Evolutionary conservation across 1,140 invertebrate species (phyloP), one percentile per base, ranked within the genome.

Genomic region (Hydropsyche tenuis): DNA sequence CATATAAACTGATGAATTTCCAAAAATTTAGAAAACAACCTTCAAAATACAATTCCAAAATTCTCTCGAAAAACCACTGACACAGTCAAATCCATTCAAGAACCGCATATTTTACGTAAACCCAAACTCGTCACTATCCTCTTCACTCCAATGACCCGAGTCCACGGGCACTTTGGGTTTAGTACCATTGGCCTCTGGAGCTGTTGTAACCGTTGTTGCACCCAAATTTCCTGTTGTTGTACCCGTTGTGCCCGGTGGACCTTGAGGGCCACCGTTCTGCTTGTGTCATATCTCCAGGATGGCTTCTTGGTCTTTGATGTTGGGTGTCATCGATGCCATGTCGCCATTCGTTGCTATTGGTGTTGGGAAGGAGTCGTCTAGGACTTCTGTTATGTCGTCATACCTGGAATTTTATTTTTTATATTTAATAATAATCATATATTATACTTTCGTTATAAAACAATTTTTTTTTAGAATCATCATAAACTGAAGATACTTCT

Each of bases 221-320:
- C n/a, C n/a, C n/a, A n/a, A n/a, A n/a, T n/a, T n/a, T n/a, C 37
- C 3, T 65, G 20, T 27, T 66, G 30, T 73, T 64, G 65, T n/a
- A 46, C 9, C 25, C 2, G 18, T 7, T 30, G 7, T 37, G 2
- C 20, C 48, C 30, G 72, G 62, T 69, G 69, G 51, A 53, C 69
- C 42, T 42, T 69, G 72, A 5, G 63, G 72, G 16, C 75, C 75
- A 69, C 76, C 76, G 60, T 75, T 75, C 72, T 77, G 70, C 53
- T 77, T 74, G 45, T 71, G 76, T 77, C 76, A 77, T 77, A 77
- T 77, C 42, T 77, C 76, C 18, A 77, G 46, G 12, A 74, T 77
- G 27, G 76, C 60, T 37, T 77, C 73, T 51, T 77, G 76, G 5
- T 73, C 70, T 43, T 42, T 60, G 62, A 75, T 45, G 25, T 65